Base-by-base conservation (phyloP, 2,797 vertebrate species). In the Paramormyrops hopkinsi region DNA sequence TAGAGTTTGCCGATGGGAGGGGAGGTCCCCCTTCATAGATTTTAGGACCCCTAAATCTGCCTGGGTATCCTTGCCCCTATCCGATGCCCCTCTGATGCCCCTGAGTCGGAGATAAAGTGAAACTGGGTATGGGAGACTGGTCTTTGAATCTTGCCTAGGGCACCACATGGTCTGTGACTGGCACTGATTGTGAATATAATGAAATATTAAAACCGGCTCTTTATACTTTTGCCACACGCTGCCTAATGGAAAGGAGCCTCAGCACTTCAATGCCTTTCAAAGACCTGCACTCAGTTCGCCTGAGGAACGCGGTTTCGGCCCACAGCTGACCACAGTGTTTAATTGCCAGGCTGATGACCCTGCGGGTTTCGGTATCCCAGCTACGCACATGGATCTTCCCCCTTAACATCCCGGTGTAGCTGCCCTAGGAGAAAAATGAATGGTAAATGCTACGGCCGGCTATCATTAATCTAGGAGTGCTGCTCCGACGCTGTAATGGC, bases 381-480 rank as follows among this genome's bases (percentile, higher is more conserved):
- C 33, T 79, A 19, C n/a, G 41, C 44, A 44, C 73, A 9, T 44
- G 73, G 73, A 79, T 79, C 73, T n/a, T n/a, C 73, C 69, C 69
- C 37, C 37, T 44, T 44, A 44, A 79, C 37, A 44, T 44, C 17
- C 73, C 7, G 6, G 46, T 9, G 22, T 50, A 84, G 44, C 82
- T 51, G 19, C n/a, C 19, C 7, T 51, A 51, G 22, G 46, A 51
- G 46, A 84, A 84, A 51, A 51, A 84, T 22, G 48, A 33, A 17
- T 6, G 48, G 50, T 33, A 56, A 33, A 53, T 9, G 25, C 14
- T 54, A 56, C 11, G 3, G n/a, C 46, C 7, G 22, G 41, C 76
- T 46, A 33, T 54, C 22, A 89, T 89, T 89, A 83, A 84, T 83
- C 73, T 83, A 22, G 54, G 33, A 19, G 82, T 33, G 22, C n/a